These are phyloP conservation scores for Tapera naevia DNA, from an alignment of 2,797 vertebrate species.

Conservation along the genomic window DNA sequence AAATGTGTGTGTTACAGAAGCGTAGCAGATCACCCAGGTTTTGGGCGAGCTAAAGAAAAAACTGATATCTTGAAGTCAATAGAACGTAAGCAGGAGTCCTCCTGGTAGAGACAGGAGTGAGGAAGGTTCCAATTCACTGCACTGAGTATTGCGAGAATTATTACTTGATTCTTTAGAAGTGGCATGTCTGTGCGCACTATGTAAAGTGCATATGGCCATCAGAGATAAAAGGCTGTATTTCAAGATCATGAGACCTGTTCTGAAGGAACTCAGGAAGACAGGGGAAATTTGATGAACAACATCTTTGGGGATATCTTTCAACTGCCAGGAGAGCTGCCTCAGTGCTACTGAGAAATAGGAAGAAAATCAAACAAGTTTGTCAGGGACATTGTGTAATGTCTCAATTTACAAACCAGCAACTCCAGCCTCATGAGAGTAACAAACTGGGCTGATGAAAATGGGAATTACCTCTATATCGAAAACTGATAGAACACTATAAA, in stretches of 20 bases:
- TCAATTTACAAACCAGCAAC: neutral
- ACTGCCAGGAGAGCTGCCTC: neutral
- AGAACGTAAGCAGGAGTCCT: neutral
- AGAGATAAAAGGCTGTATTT: neutral
- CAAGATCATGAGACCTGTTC: neutral
- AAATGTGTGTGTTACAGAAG: neutral
- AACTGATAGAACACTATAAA: neutral
- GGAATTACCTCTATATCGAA: neutral
- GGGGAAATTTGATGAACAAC: neutral
- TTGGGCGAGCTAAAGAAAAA: neutral
- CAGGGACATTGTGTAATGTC: neutral
- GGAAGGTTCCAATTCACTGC: neutral
- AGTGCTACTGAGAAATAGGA: neutral
- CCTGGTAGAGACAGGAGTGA: neutral
- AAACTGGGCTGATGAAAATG: neutral
- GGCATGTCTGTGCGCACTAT: neutral
- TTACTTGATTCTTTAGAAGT: neutral
- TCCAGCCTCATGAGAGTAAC: neutral
- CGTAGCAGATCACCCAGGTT: neutral
- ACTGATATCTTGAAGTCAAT: neutral
- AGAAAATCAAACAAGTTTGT: neutral
- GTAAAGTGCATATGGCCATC: neutral
- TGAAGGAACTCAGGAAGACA: neutral
- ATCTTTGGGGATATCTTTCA: neutral
- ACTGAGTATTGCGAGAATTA: neutral